Conservation (phyloP, 2,113 vertebrate species). For the Pachycephala philippinensis region DNA sequence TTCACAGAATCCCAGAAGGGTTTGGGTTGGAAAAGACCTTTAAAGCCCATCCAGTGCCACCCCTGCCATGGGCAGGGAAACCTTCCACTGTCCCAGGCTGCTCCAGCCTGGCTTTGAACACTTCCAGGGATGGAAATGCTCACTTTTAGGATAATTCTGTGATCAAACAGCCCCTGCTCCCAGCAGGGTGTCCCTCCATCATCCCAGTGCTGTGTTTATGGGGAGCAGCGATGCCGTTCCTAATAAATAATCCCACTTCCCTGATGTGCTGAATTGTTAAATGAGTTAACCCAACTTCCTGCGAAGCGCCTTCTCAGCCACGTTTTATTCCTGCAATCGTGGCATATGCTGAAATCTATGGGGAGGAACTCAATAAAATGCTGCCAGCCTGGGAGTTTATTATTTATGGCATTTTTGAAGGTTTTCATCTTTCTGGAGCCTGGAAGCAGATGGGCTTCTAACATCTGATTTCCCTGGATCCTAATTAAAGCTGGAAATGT, state of each 20-base stretch:
- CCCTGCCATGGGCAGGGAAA: neutral
- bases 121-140: neutral
- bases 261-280: neutral
- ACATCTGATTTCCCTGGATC: neutral
- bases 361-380: neutral
- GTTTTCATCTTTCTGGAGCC: conserved; percentile 24
- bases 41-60: neutral
- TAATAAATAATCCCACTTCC: neutral
- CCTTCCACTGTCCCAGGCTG: neutral
- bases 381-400: conserved; percentile 16
- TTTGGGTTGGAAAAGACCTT: neutral
- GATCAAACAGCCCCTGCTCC: neutral
- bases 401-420: neutral
- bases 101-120: neutral
- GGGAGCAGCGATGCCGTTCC: neutral
- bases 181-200: neutral
- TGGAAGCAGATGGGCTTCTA: neutral
- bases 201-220: fast-evolving
- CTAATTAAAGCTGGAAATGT: conserved; percentile 17
- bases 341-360: neutral
- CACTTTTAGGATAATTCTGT: fast-evolving
- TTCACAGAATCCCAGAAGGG: neutral
- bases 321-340: neutral
- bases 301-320: neutral
- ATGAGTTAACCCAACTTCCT: neutral